Conservation (phyloP, 2,113 vertebrate genomes). For the Ophiodon elongatus region DNA sequence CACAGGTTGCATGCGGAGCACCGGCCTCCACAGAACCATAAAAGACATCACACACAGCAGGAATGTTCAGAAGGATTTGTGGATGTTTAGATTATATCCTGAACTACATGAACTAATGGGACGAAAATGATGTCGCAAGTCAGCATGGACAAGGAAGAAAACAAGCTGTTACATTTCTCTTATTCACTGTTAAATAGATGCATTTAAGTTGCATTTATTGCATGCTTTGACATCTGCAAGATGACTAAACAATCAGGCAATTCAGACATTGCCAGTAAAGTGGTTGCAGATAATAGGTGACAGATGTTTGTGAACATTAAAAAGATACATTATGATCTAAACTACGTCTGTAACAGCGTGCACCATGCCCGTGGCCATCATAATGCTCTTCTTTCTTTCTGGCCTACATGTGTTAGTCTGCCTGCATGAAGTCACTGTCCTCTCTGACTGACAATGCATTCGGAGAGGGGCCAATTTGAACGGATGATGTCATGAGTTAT, state of each 20-base stretch:
- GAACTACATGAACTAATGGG: conserved; percentile 13
- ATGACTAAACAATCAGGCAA: neutral
- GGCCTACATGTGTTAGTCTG: conserved; percentile 12
- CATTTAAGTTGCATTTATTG: neutral
- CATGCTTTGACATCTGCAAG: neutral
- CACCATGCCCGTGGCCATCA: conserved; percentile 14
- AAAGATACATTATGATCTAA: conserved; percentile 7
- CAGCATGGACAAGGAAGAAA: neutral
- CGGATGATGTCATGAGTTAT: conserved; percentile 59
- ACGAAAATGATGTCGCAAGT: neutral
- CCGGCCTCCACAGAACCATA: conserved; percentile 8
- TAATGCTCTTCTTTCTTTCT: conserved; percentile 41
- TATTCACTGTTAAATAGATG: neutral
- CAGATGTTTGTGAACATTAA: conserved; percentile 2
- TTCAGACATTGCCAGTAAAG: neutral
- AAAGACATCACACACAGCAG: conserved; percentile 24
- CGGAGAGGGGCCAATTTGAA: conserved; percentile 43
- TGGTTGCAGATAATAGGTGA: neutral
- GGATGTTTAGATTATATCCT: conserved; percentile 42
- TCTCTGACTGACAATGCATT: conserved; percentile 25
- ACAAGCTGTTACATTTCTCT: conserved; percentile 1
- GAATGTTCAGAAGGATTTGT: conserved; percentile 7
- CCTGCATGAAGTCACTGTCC: conserved; percentile 59
- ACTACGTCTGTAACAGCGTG: conserved; percentile 26
- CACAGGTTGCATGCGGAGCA: conserved; percentile 30